Evolutionary conservation across 2,888 invertebrate genomes (phyloP), one percentile per base, ranked within the genome.

Genomic region (Eilema caniola): DNA sequence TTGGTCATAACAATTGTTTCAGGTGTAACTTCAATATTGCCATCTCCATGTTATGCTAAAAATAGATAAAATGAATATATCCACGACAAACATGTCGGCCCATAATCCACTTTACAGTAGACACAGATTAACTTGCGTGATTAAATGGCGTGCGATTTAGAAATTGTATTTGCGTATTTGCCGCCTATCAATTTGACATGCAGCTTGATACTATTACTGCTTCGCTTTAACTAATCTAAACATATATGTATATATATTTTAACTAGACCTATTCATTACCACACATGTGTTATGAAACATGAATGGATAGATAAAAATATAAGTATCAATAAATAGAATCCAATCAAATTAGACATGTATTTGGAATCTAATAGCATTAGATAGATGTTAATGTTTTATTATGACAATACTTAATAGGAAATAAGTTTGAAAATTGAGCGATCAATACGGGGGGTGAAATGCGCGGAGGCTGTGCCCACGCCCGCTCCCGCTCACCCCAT

Each of bases 391-490:
- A 80, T 76, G 78, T 80, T 83, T 86, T 87, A 88, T 87, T 84
- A 81, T 85, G 83, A 84, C 83, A 91, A 90, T 90, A 91, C 93
- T 92, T 90, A 86, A 86, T 90, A 86, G 86, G 84, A 89, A 90
- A 90, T 90, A 90, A 88, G 87, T 90, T 89, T 88, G 87, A 89
- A 92, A 90, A 89, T 89, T 87, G 82, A 83, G 84, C 93, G 93
- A 95, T 95, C 95, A 94, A 95, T 95, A 95, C 88, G 76, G 81
- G 86, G 86, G 85, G 86, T 78, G 85, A 84, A 82, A 81, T 93
- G 93, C 92, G 93, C 92, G 90, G 84, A 76, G 83, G 76, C 67
- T 81, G 86, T 88, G 88, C 89, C 89, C 90, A 89, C 91, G 89
- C 87, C 86, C 88, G 86, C 87, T 85, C 86, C 85, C 85, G 79